Evolutionary conservation across 2,888 invertebrate species (phyloP).

Genomic region (Heliconius aoede): DNA sequence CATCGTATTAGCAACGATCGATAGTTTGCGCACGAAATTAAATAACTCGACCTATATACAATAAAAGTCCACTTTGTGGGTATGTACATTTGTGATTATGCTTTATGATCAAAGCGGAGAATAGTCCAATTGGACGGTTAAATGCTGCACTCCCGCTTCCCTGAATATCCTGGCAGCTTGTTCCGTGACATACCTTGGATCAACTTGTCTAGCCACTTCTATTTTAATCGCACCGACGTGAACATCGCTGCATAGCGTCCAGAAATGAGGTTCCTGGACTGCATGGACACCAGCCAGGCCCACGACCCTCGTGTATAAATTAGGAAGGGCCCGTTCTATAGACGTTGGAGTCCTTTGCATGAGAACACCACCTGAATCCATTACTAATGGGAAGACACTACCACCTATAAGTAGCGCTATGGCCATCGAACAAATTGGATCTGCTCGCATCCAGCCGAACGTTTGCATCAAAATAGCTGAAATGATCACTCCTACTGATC

Average conservation of each 20-base stretch:
- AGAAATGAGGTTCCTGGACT: constrained; percentile 98
- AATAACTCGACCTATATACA: constrained; percentile 46
- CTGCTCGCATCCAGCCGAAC: constrained; percentile 99
- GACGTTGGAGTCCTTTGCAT: constrained; percentile 96
- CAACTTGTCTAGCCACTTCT: constrained; percentile 96
- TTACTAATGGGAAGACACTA: constrained; percentile 92
- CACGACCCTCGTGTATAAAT: constrained; percentile 94
- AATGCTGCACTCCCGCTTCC: constrained; percentile 94
- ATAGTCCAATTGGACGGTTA: constrained; percentile 97
- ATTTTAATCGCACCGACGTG: constrained; percentile 96
- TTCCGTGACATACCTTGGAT: constrained; percentile 95
- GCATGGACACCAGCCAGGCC: constrained; percentile 97
- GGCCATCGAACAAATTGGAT: constrained; percentile 98
- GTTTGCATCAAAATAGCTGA: constrained; percentile 96
- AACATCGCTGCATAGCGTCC: constrained; percentile 97
- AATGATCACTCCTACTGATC: constrained; percentile 98
- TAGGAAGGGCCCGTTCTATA: constrained; percentile 92
- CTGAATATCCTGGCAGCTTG: constrained; percentile 98
- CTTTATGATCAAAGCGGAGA: constrained; percentile 83
- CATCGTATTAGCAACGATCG: background rate
- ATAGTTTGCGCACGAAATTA: constrained; percentile 42
- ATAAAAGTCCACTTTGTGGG: constrained; percentile 41
- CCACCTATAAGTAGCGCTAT: constrained; percentile 95
- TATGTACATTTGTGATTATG: constrained; percentile 59
- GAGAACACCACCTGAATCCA: constrained; percentile 94